phyloP scores from a whole-genome alignment of 2,113 vertebrate genomes.

The Anguilla rostrata region DNA sequence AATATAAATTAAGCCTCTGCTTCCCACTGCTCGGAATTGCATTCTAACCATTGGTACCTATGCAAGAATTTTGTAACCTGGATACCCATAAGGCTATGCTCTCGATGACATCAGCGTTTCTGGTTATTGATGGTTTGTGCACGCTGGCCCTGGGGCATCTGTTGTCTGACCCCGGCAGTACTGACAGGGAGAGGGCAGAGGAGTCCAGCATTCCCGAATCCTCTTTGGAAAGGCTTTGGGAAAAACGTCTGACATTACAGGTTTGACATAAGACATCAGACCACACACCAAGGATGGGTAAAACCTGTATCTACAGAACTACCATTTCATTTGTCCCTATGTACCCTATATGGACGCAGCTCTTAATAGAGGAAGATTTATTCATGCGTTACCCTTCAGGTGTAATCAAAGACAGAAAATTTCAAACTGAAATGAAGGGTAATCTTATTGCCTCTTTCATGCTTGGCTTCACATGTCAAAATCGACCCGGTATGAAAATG shows the following conservation, averaged over 20 bases:
- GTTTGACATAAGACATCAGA: not conserved
- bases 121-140: conserved; percentile 82
- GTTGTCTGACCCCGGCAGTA: conserved; percentile 72
- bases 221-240: conserved; percentile 51
- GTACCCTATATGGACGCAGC: not conserved
- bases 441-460: too few relatives aligned
- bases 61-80: conserved; percentile 55
- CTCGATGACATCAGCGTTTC: conserved; percentile 85
- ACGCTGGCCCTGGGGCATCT: conserved; percentile 59
- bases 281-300: not conserved
- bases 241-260: not conserved
- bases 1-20: not conserved
- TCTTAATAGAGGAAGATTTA: not conserved
- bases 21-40: not conserved
- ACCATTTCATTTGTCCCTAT: too few relatives aligned
- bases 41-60: conserved; percentile 73
- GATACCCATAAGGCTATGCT: conserved; percentile 73
- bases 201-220: conserved; percentile 58
- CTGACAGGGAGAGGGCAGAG: conserved; percentile 51
- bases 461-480: too few relatives aligned
- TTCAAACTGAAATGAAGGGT: too few relatives aligned
- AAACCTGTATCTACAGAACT: not conserved
- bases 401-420: too few relatives aligned
- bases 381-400: too few relatives aligned
- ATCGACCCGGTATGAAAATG: too few relatives aligned